phyloP scores from a whole-genome alignment of 2,113 vertebrate genomes.

The Pterocles burchelli region DNA sequence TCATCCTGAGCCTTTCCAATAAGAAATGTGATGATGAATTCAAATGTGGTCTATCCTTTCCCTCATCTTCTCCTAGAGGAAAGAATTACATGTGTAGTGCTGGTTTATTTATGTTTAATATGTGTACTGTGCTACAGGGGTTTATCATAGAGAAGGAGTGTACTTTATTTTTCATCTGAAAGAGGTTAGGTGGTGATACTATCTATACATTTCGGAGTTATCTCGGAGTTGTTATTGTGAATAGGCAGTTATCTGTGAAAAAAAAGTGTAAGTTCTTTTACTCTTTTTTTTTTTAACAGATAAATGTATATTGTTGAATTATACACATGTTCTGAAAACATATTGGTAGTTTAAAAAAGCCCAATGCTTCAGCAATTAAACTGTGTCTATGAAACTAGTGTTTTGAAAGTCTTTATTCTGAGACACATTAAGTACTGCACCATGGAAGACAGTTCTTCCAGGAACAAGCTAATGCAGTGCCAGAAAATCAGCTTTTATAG shows the following conservation, averaged over 20 bases:
- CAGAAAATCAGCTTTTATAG: conserved; percentile 55
- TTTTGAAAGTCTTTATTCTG: conserved; percentile 33
- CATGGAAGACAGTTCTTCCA: conserved; percentile 24
- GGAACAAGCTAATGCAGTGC: conserved; percentile 27
- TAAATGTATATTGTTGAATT: background rate
- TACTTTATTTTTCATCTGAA: background rate
- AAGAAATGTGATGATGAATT: conserved; percentile 16
- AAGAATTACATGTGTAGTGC: background rate
- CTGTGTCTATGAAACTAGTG: background rate
- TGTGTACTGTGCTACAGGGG: background rate
- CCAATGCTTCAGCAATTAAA: background rate
- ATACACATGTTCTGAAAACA: background rate
- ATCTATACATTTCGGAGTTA: background rate
- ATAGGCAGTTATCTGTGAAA: background rate
- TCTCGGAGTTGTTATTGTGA: background rate
- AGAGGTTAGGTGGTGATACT: background rate
- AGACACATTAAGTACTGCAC: background rate
- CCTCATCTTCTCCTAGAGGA: background rate
- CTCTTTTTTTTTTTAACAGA: background rate
- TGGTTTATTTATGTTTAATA: conserved; percentile 35
- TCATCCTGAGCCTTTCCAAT: conserved; percentile 14
- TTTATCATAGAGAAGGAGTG: background rate
- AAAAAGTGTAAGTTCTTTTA: background rate
- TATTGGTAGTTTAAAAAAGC: background rate
- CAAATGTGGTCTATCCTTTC: background rate